Base-by-base conservation (phyloP, 2,113 vertebrate genomes). In the Etheostoma spectabile region DNA sequence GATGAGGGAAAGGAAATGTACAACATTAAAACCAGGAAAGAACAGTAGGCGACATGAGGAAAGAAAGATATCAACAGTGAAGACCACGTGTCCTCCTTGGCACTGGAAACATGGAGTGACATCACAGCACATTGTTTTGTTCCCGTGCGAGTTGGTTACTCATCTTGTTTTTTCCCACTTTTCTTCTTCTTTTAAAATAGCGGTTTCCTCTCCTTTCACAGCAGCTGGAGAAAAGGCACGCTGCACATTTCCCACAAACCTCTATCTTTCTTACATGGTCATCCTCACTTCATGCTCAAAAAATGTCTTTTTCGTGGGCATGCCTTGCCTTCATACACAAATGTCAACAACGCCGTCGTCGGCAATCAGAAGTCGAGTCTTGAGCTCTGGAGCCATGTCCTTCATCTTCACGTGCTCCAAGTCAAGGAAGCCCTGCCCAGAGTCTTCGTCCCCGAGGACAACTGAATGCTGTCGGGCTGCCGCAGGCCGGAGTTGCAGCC, bases 401-500 rank as follows among this genome's bases (percentile, higher is more conserved):
- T 48, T 18, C 89, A 91, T 38, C 61, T 82, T 89, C 3, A 89
- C 27, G 10, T 59, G 65, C 57, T 82, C 74, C 1, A 8, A 15
- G 75, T 69, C 63, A 0, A 49, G 61, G 15, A 18, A 15, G 16
- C 16, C 16, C n/a, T 51, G 15, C 62, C 46, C 67, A 42, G 33
- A 7, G 14, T 15, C 49, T 16, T 62, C 2, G 0, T 2, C 3
- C 4, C 30, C 0, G 0, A 0, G 14, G 38, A 57, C 14, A 72
- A 24, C 0, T 10, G 53, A 4, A 0, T 0, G 52, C 6, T 24
- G 55, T 6, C 1, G 48, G 27, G 24, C 73, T 77, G 83, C 45
- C 2, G 68, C 22, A 30, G 67, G 4, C 64, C 27, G 0, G 90
- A 92, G 24, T 80, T 84, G 42, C 91, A 89, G 2, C 91, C 93